Evolutionary conservation across 1,140 invertebrate species (phyloP).

Genomic region (Caenorhabditis brenneri): DNA sequence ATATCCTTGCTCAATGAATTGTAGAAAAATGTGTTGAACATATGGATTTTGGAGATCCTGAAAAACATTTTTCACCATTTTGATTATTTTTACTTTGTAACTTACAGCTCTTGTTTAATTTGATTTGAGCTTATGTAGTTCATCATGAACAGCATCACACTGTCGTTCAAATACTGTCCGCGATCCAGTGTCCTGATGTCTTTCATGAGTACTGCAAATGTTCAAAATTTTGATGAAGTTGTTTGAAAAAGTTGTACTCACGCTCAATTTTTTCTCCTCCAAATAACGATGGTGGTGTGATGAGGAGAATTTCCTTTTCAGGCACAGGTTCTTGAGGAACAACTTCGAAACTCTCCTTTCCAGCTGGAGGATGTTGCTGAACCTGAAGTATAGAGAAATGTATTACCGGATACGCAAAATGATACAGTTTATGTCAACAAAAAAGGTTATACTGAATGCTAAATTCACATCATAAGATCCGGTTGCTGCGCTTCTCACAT

Average conservation of each 20-base stretch:
- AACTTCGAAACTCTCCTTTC: too few species aligned
- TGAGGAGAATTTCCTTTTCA: too few species aligned
- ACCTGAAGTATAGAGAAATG: too few species aligned
- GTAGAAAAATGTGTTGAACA: neutral
- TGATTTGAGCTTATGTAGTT: neutral
- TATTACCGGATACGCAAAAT: too few species aligned
- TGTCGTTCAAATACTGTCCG: neutral
- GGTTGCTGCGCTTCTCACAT: too few species aligned
- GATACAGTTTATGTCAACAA: too few species aligned
- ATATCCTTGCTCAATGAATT: neutral
- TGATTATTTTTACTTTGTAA: too few species aligned
- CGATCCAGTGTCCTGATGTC: slow-evolving; percentile 13
- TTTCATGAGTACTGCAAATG: neutral
- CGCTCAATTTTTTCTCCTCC: neutral
- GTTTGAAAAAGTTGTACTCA: neutral
- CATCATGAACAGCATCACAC: neutral
- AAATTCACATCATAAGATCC: too few species aligned
- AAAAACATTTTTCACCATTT: neutral
- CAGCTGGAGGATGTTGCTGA: too few species aligned
- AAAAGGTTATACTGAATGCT: too few species aligned
- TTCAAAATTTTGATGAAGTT: neutral
- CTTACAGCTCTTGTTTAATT: neutral
- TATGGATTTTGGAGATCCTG: neutral
- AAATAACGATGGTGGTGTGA: too few species aligned
- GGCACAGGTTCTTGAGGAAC: too few species aligned